Base-by-base conservation (phyloP, 2,888 invertebrate genomes). In the Eupeodes luniger region DNA sequence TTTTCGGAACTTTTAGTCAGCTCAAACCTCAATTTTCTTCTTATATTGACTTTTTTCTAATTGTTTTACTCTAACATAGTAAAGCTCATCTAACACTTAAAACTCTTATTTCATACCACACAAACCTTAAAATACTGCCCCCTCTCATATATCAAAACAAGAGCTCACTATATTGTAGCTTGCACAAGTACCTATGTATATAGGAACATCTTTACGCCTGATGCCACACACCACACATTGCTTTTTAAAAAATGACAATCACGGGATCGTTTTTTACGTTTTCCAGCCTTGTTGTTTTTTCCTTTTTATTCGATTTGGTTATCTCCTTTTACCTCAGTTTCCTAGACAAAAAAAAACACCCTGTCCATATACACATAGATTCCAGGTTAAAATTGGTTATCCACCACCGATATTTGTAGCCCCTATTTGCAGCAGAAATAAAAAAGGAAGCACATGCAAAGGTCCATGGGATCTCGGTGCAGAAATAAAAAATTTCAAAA, bases 321-420 rank as follows among this genome's bases (percentile, higher is more conserved):
- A n/a, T 49, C 14, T 55, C 19, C 0, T 9, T 36, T 55, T 14
- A n/a, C 34, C 67, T 67, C 12, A 14, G 34, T 12, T 36, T 16
- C 3, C 11, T 19, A 55, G 12, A 70, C 11, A 11, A 40, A 62
- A 57, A 79, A 79, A 55, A 55, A 84, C 76, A 81, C 55, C 67
- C 51, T 40, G 55, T 36, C 59, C 11, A 16, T 57, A 40, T 40
- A 75, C 27, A 16, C 51, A 55, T 49, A 70, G 27, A 79, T 40
- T 72, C 55, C 74, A 64, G 77, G 59, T 76, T 75, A 49, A 83
- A 87, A 83, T 75, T 80, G 86, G 84, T 78, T 84, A 81, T 85
- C 77, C 78, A 85, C 77, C 78, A 85, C 44, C 77, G 78, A 19
- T 40, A 44, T 55, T 27, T 27, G 12, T 66, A 66, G 9, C 19